Evolutionary conservation across 2,113 vertebrate species (phyloP), one percentile per base, ranked within the genome.

Genomic region (Pogonocichla stellata): DNA sequence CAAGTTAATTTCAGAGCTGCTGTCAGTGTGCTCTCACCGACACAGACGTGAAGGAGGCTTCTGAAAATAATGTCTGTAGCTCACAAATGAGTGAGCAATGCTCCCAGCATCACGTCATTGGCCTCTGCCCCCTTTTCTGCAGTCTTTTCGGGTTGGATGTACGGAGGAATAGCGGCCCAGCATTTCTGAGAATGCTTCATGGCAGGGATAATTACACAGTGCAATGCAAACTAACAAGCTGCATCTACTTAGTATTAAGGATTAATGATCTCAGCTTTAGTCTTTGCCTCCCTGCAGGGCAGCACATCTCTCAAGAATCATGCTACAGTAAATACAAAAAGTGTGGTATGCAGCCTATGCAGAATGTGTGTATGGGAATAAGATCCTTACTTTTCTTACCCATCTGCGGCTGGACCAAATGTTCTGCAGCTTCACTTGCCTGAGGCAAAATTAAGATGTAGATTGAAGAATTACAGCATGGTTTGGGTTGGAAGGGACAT

Each of bases 261-360:
- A 80, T 92, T 95, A 95, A 92, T 88, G 77, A 71, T 74, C 91
- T 93, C 72, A 62, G 69, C 69, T 93, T 86, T 58, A 83, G 72
- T 71, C 53, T 83, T 58, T 74, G 33, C 86, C 88, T 78, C 65
- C 89, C 95, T 84, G 36, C 51, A 86, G 80, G 83, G 86, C 45
- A 66, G 56, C 17, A 71, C 34, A 91, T 88, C 66, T 81, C 60
- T 70, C 2, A 2, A 64, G 94, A 84, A 92, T 64, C 40, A 24
- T 53, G 53, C 36, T 56, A 62, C 69, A 57, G 11, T 92, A 73
- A 74, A 60, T 29, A 31, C 9, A 81, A 67, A 29, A n/a, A 28
- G 0, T 42, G 24, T 38, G 15, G 45, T 60, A 61, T 1, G 3
- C 40, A 38, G 54, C 14, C 12, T 24, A 4, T 43, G 42, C 22